These are phyloP conservation scores for Pteronotus mesoamericanus DNA, from an alignment of 2,797 vertebrate genomes.

Conservation along the genomic window DNA sequence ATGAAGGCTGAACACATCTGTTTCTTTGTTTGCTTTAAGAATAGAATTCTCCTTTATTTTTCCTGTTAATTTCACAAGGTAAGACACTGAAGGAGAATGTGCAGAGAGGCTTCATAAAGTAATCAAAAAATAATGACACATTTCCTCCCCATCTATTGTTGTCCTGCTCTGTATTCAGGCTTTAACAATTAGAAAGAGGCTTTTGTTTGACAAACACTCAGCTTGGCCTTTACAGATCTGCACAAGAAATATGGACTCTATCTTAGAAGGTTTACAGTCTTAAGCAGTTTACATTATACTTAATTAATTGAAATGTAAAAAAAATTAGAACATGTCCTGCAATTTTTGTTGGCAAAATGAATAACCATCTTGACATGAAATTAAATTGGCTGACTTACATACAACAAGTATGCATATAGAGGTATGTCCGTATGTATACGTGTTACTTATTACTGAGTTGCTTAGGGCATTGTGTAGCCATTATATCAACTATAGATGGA, in stretches of 20 bases:
- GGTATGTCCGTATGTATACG: not conserved
- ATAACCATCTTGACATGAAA: not conserved
- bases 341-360: constrained; percentile 9
- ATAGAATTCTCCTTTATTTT: not conserved
- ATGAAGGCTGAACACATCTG: constrained; percentile 57
- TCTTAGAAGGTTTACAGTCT: not conserved
- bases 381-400: not conserved
- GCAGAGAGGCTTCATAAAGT: constrained; percentile 3
- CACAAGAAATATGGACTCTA: not conserved
- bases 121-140: not conserved
- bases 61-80: constrained; percentile 56
- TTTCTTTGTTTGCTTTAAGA: constrained; percentile 65
- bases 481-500: not conserved
- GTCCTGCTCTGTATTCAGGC: not conserved
- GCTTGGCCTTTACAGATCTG: constrained; percentile 8
- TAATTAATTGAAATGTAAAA: not conserved
- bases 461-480: not conserved
- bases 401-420: not conserved
- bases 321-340: not conserved
- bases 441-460: not conserved
- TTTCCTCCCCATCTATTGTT: not conserved
- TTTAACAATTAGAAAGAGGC: not conserved
- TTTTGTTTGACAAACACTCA: not conserved
- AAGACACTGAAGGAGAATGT: not conserved
- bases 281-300: not conserved